Percentiles rank a stretch among this genome's conserved stretches.
These are phyloP conservation scores for Dioctria rufipes DNA, from an alignment of 2,888 invertebrate genomes.

Conservation along the genomic window DNA sequence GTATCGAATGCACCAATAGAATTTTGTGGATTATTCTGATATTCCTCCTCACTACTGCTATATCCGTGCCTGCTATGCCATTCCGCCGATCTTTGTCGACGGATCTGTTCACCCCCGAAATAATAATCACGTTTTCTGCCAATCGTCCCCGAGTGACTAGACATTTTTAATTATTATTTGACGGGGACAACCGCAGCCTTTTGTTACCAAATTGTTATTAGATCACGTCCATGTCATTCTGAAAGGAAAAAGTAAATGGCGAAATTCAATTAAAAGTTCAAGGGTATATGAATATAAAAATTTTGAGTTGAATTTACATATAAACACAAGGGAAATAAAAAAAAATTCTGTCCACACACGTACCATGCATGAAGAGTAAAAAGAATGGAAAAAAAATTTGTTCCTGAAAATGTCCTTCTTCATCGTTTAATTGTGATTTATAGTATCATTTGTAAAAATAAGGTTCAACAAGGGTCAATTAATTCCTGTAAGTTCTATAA, in stretches of 20 bases:
- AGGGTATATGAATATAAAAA: background rate
- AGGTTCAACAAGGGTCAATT: slow-evolving; percentile 19
- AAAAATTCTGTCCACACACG: background rate
- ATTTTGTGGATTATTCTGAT: slow-evolving; percentile 71
- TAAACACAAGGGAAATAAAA: background rate
- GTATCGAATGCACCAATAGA: slow-evolving; percentile 72
- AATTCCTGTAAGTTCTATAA: background rate
- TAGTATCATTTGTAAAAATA: background rate
- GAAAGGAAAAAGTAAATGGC: background rate
- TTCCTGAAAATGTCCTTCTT: background rate
- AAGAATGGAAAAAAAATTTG: background rate
- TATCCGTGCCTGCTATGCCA: slow-evolving; percentile 74
- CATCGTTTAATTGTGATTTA: slow-evolving; percentile 25
- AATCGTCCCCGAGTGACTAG: slow-evolving; percentile 71
- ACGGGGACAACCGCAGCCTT: slow-evolving; percentile 20
- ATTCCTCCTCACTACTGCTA: slow-evolving; percentile 75
- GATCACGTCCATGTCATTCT: slow-evolving; percentile 42
- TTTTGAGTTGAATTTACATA: background rate
- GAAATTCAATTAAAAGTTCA: background rate
- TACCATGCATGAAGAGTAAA: background rate
- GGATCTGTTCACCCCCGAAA: slow-evolving; percentile 68
- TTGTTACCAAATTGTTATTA: background rate
- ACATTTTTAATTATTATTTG: slow-evolving; percentile 64
- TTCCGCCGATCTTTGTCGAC: slow-evolving; percentile 74
- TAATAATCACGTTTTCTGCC: slow-evolving; percentile 68